Base-by-base conservation (phyloP, 2,888 invertebrate species). In the Yponomeuta cagnagella region DNA sequence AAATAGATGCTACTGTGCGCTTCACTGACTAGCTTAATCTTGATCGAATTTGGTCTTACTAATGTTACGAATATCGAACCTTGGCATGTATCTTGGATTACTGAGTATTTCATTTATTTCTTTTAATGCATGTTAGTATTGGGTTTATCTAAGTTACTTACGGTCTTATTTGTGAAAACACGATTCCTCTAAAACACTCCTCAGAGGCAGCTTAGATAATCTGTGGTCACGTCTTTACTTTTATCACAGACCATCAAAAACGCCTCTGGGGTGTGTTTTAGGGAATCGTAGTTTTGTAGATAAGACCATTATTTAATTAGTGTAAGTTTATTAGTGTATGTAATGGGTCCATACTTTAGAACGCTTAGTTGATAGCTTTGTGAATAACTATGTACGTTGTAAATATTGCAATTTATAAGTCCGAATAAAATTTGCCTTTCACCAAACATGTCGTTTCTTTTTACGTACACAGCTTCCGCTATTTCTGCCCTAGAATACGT, bases 401-500 rank as follows among this genome's bases (percentile, higher is more conserved):
- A 73, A 71, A 74, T 74, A 73, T 64, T 64, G 30, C 64, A 64
- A 64, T 64, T 64, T 64, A 64, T 30, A 64, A 64, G 64, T 10
- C 64, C 30, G 64, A 64, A 64, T 64, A 64, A n/a, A 64, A 23
- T 58, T 58, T 30, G 64, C 64, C 64, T 31, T 64, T 64, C 30
- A 64, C 64, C 64, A 64, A 64, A 30, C 30, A 64, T 64, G 2
- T 23, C 5, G 30, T 30, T 64, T 30, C 33, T 33, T 33, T 33
- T 33, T 33, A 33, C 33, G 2, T 33, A 33, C 33, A 33, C 43
- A 43, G 43, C 6, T 5, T 43, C 4, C 6, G 43, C 43, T 43
- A 43, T 43, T 43, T 43, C 6, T 43, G 43, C 43, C 1, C 43
- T 5, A 8, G 43, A 43, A 43, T 43, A 43, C 6, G 43, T 43